Evolutionary conservation across 2,888 invertebrate genomes (phyloP).

Genomic region (Diabrotica balteata): DNA sequence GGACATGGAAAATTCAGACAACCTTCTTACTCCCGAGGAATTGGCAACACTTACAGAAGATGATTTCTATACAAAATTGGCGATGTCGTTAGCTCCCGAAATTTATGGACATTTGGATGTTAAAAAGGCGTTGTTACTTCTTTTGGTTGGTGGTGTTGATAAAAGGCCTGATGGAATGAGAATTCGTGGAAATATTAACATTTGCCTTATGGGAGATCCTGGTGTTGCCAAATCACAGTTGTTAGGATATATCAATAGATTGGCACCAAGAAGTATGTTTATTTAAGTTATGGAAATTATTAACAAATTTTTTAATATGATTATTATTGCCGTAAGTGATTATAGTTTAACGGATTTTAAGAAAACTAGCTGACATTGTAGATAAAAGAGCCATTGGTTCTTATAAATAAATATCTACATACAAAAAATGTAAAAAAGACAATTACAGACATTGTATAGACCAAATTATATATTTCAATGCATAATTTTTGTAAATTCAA

Average conservation of each 20-base stretch:
- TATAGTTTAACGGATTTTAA: too few relatives aligned
- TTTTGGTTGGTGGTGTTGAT: slow-evolving; percentile 92
- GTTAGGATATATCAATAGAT: slow-evolving; percentile 90
- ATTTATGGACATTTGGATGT: slow-evolving; percentile 98
- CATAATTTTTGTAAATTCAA: too few relatives aligned
- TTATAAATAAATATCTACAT: too few relatives aligned
- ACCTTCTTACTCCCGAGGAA: slow-evolving; percentile 84
- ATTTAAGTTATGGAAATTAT: not conserved
- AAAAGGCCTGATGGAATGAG: slow-evolving; percentile 93
- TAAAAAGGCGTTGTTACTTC: slow-evolving; percentile 92
- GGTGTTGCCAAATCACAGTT: slow-evolving; percentile 99
- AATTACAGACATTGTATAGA: too few relatives aligned
- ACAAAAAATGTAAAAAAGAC: too few relatives aligned
- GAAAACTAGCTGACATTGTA: too few relatives aligned
- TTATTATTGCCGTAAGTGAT: too few relatives aligned
- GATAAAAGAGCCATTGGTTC: too few relatives aligned
- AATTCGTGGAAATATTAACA: slow-evolving; percentile 96
- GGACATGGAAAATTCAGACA: slow-evolving; percentile 74
- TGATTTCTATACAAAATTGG: slow-evolving; percentile 92
- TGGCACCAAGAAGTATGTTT: slow-evolving; percentile 81
- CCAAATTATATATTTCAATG: too few relatives aligned
- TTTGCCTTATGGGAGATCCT: slow-evolving; percentile 99
- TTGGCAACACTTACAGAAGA: slow-evolving; percentile 80
- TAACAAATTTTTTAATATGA: not conserved
- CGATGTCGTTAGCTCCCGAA: slow-evolving; percentile 95